Percentiles rank a stretch among this genome's conserved stretches.
Conservation (phyloP, 2,113 vertebrate genomes). For the Tragelaphus buxtoni region DNA sequence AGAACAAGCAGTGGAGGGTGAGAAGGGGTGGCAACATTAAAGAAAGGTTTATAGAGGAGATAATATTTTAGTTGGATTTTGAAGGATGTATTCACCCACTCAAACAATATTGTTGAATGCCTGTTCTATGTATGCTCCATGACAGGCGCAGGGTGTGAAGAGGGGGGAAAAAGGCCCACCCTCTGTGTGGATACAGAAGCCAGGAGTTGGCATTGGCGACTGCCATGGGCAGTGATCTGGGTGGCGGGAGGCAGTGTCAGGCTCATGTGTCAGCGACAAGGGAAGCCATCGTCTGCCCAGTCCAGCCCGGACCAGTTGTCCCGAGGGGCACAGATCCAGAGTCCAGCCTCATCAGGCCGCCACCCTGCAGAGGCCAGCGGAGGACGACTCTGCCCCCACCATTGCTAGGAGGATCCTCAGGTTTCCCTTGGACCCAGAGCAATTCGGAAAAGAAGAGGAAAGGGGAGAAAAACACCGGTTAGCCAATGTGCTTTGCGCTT, state of each 20-base stretch:
- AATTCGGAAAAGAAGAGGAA: background rate
- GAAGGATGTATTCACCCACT: background rate
- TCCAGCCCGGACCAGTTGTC: background rate
- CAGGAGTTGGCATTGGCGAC: background rate
- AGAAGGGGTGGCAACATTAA: accelerated
- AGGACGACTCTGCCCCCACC: background rate
- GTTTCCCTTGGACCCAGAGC: background rate
- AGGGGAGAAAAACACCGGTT: background rate
- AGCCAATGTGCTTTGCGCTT: background rate
- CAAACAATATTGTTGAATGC: background rate
- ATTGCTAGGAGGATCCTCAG: background rate
- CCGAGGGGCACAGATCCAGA: background rate
- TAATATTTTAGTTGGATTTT: background rate
- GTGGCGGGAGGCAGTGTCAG: background rate
- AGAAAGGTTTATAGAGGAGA: background rate
- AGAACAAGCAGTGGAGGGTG: background rate
- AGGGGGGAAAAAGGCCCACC: background rate
- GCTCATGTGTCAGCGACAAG: background rate
- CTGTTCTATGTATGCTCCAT: background rate
- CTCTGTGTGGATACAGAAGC: background rate
- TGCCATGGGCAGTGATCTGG: background rate
- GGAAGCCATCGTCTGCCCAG: background rate
- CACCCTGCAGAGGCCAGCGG: background rate
- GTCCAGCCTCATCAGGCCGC: background rate
- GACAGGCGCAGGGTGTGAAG: background rate